phyloP scores from a whole-genome alignment of 1,140 invertebrate species.

The Artemia franciscana region DNA sequence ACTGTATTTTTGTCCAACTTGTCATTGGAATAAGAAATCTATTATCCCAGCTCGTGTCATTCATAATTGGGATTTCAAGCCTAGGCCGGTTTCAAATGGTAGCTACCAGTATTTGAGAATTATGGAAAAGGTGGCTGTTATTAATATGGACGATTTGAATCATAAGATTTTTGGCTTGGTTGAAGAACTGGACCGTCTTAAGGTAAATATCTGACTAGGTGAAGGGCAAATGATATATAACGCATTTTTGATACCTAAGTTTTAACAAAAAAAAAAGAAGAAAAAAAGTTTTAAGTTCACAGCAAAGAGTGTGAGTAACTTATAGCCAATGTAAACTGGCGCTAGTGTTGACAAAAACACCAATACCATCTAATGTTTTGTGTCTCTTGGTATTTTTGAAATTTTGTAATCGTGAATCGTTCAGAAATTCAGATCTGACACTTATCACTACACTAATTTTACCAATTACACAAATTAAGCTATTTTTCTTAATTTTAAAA shows the following conservation, averaged over 20 bases:
- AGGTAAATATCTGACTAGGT: constrained; percentile 16
- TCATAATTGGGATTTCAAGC: constrained; percentile 29
- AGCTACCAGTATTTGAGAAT: constrained; percentile 22
- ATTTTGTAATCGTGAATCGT: neutral
- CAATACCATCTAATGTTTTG: neutral
- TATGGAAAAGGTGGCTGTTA: constrained; percentile 17
- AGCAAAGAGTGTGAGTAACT: neutral
- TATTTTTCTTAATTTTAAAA: too few species aligned
- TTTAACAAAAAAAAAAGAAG: neutral
- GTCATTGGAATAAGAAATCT: constrained; percentile 24
- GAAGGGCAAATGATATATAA: neutral
- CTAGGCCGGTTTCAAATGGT: constrained; percentile 19
- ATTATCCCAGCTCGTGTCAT: constrained; percentile 25
- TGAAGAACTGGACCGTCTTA: constrained; percentile 21
- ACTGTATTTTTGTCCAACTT: constrained; percentile 26
- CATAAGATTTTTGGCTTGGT: constrained; percentile 25
- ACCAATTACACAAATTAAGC: too few species aligned
- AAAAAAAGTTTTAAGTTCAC: neutral
- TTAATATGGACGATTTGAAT: constrained; percentile 24
- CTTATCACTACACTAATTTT: neutral
- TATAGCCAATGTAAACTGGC: neutral
- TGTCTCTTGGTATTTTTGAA: neutral
- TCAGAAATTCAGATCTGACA: neutral
- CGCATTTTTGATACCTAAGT: neutral
- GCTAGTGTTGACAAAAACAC: neutral